These are phyloP conservation scores for Aplochiton taeniatus DNA, from an alignment of 2,797 vertebrate species.

Conservation along the genomic window DNA sequence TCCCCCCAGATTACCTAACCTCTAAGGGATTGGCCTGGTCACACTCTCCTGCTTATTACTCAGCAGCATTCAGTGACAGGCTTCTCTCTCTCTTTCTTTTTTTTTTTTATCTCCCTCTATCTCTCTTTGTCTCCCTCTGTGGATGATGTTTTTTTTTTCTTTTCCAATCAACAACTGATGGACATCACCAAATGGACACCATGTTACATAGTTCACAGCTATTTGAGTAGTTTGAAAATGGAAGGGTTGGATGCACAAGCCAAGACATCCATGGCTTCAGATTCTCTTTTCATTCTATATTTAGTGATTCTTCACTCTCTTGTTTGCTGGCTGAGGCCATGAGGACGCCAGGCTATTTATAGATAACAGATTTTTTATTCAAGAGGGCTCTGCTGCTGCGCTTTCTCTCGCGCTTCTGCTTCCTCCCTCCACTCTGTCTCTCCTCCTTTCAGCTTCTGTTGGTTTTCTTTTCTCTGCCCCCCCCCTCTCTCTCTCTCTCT, in stretches of 20 bases:
- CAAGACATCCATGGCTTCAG: neutral
- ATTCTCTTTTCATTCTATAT: neutral
- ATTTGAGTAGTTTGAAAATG: too few species aligned
- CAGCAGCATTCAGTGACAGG: constrained; percentile 5
- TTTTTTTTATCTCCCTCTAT: too few species aligned
- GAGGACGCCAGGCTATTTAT: constrained; percentile 76
- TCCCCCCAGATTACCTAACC: constrained; percentile 4
- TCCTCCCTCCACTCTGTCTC: constrained; percentile 4
- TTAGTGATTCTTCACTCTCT: neutral
- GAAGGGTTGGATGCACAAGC: neutral
- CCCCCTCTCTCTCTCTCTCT: constrained; percentile 2
- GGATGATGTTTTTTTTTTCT: too few species aligned
- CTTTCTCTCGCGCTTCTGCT: constrained; percentile 54
- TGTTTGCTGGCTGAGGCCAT: constrained; percentile 61
- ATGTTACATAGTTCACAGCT: too few species aligned
- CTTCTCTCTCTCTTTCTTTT: neutral
- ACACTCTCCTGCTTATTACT: neutral
- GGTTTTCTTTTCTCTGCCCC: neutral
- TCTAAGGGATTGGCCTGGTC: neutral
- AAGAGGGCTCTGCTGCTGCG: constrained; percentile 72
- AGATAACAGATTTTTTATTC: constrained; percentile 75
- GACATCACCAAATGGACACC: too few species aligned
- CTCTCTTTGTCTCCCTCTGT: too few species aligned
- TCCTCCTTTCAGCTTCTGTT: constrained; percentile 24
- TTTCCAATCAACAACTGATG: too few species aligned